Evolutionary conservation across 2,888 invertebrate genomes (phyloP).

Genomic region (Odontocerum albicorne): DNA sequence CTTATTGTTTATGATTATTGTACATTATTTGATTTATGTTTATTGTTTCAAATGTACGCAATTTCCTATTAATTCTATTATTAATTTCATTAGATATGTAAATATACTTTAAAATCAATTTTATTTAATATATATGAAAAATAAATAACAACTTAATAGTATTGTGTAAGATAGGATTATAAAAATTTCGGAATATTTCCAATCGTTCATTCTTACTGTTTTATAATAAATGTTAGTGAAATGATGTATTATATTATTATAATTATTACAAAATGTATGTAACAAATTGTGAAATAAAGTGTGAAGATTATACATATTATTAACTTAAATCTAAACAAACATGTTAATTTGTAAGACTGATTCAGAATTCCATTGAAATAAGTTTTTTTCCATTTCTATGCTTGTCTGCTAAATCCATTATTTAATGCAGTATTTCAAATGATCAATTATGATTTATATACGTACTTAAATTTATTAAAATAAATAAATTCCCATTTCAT

Average conservation of each 20-base stretch:
- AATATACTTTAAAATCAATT: slow-evolving; percentile 25
- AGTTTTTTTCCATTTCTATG: slow-evolving; percentile 7
- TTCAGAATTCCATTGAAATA: slow-evolving; percentile 25
- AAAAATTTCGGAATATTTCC: slow-evolving; percentile 15
- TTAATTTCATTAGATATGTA: slow-evolving; percentile 17
- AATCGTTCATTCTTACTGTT: slow-evolving; percentile 22
- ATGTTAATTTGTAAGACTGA: slow-evolving; percentile 33
- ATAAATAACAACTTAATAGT: slow-evolving; percentile 8
- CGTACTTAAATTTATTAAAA: slow-evolving; percentile 36
- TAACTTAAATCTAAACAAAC: slow-evolving; percentile 16
- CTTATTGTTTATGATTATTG: slow-evolving; percentile 18
- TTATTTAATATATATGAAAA: slow-evolving; percentile 25
- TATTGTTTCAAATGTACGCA: slow-evolving; percentile 35
- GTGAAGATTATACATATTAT: slow-evolving; percentile 18
- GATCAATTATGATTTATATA: slow-evolving; percentile 29
- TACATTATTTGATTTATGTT: slow-evolving; percentile 20
- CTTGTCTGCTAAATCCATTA: slow-evolving; percentile 3
- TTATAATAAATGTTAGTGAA: slow-evolving; percentile 18
- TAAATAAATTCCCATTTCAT: too few relatives aligned
- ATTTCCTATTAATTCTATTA: slow-evolving; percentile 36
- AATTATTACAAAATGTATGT: slow-evolving; percentile 13
- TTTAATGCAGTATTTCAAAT: too few relatives aligned
- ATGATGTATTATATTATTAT: slow-evolving; percentile 17
- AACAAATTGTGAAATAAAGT: slow-evolving; percentile 14
- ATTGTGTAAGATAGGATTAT: slow-evolving; percentile 16